These are phyloP conservation scores for Lasius platythorax DNA, from an alignment of 2,888 invertebrate genomes.

Conservation along the genomic window DNA sequence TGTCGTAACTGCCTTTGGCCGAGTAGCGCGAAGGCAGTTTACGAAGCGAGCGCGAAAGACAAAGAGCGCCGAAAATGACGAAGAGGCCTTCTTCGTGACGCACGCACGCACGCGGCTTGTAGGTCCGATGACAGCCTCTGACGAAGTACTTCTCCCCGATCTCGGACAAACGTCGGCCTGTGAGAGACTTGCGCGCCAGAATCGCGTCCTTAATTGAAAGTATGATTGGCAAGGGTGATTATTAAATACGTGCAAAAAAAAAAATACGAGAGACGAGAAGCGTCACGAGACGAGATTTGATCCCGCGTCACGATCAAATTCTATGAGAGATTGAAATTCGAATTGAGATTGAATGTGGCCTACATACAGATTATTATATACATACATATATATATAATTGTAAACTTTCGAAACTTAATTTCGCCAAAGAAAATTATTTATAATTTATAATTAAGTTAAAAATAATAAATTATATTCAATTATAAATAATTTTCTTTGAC, in stretches of 20 bases:
- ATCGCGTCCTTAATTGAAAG: conserved; percentile 64
- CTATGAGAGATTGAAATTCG: neutral
- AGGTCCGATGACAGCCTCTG: conserved; percentile 58
- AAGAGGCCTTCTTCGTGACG: conserved; percentile 25
- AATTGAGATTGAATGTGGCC: neutral
- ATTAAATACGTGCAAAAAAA: conserved; percentile 55
- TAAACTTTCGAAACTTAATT: too few species aligned
- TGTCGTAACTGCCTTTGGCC: conserved; percentile 62
- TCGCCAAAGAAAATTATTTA: too few species aligned
- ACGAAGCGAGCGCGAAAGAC: conserved; percentile 43
- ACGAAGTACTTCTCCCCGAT: conserved; percentile 58
- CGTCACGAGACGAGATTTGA: conserved; percentile 22
- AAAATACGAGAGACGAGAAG: neutral
- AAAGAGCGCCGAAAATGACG: conserved; percentile 65
- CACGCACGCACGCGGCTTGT: conserved; percentile 8
- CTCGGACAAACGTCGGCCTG: conserved; percentile 50
- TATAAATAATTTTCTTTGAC: neutral
- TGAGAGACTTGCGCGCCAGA: neutral
- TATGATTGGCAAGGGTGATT: conserved; percentile 58
- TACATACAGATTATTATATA: neutral
- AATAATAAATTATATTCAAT: too few species aligned
- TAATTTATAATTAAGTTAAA: too few species aligned
- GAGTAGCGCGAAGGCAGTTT: conserved; percentile 24
- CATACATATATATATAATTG: neutral
- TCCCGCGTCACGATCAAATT: conserved; percentile 15